Base-by-base conservation (phyloP, 2,797 vertebrate species). In the Enteromius viviparus region DNA sequence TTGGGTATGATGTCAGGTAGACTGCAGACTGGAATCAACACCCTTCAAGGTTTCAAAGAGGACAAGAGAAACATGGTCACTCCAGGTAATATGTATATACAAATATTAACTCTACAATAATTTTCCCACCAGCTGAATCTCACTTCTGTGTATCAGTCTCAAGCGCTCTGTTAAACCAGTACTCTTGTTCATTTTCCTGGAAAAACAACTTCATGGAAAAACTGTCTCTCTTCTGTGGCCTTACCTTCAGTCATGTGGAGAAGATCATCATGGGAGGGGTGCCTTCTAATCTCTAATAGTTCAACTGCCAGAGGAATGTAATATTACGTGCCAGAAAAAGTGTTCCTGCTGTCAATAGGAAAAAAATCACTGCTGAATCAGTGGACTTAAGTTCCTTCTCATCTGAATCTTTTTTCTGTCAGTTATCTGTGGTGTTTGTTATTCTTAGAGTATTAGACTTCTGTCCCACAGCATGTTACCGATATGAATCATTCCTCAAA, bases 51-150 rank as follows among this genome's bases (percentile, higher is more conserved):
- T 0, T 99, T 99, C 90, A 97, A 97, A 89, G 98, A 99, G 90
- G 98, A 99, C 92, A 99, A 99, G 91, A 96, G 98, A 89, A 99
- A 99, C 93, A 93, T 94, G 87, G 94, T 97, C 17, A 97, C 96
- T 84, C 97, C 97, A 92, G 97, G 98, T 97, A 91, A 89, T 88
- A 62, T 6, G 23, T 40, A 45, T 45, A 45, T 45, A 40, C 1
- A 42, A 2, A 42, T 42, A 45, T 19, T 15, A 6, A 23, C 47
- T 14, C 49, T 72, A 55, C 19, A 21, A 26, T 69, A 7, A 26
- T 71, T 83, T 76, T 26, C 19, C 4, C 17, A 15, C 21, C 2
- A 51, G 29, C 8, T 53, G 4, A 53, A 78, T 66, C 32, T 65
- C 19, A 78, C 26, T 6, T 51, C 58, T 62, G 37, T n/a, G 29